Evolutionary conservation across 2,113 vertebrate genomes (phyloP).

Genomic region (Heterochromis multidens): DNA sequence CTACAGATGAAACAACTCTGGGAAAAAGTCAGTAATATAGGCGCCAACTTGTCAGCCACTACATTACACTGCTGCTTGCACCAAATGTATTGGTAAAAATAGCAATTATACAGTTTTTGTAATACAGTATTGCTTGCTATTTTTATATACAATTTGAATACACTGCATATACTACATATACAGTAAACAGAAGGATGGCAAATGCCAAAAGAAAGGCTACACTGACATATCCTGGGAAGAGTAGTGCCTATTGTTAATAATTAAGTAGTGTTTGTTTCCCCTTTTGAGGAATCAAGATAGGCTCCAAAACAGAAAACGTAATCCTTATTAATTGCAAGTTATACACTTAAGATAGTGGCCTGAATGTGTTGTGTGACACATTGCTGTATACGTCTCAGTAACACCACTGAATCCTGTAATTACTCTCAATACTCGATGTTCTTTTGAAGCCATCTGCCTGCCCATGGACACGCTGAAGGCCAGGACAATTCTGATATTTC

Average conservation of each 20-base stretch:
- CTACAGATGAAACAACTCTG: no score
- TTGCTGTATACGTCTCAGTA: constrained; percentile 15
- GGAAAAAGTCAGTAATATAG: background rate
- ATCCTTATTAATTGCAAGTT: background rate
- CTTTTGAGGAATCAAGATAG: background rate
- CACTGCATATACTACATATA: background rate
- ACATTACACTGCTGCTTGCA: background rate
- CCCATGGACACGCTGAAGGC: constrained; percentile 38
- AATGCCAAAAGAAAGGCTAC: background rate
- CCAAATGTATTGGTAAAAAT: background rate
- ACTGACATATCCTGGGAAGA: background rate
- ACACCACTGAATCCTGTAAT: constrained; percentile 45
- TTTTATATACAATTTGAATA: background rate
- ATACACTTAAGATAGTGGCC: background rate
- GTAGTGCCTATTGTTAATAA: background rate
- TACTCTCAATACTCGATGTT: constrained; percentile 18
- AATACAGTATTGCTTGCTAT: background rate
- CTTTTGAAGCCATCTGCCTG: constrained; percentile 30
- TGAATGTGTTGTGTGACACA: background rate
- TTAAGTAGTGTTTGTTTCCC: background rate
- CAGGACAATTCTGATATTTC: constrained; percentile 64
- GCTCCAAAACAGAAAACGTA: background rate
- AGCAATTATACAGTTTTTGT: background rate
- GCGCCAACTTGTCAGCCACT: background rate
- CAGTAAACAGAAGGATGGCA: background rate